Evolutionary conservation across 2,888 invertebrate genomes (phyloP).

Genomic region (Epicampocera succincta): DNA sequence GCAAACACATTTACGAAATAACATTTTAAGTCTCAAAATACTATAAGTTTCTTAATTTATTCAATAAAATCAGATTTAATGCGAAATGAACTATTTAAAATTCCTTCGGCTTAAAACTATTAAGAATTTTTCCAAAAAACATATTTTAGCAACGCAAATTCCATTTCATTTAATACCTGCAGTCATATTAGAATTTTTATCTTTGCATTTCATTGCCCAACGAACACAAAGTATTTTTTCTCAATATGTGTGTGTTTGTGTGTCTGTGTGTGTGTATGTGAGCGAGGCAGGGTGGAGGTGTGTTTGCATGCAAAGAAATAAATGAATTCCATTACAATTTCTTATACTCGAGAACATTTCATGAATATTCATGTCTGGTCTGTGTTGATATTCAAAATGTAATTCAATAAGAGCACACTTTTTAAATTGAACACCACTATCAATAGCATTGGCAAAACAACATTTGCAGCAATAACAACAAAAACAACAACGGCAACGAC

Average conservation of each 20-base stretch:
- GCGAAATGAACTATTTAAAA: too few relatives aligned
- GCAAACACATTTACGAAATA: too few relatives aligned
- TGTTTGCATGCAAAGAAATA: conserved; percentile 17
- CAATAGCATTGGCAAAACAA: conserved; percentile 62
- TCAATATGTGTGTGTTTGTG: neutral
- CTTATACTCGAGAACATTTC: conserved; percentile 60
- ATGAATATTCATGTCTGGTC: conserved; percentile 67
- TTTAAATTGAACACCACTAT: conserved; percentile 66
- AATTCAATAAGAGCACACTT: conserved; percentile 64
- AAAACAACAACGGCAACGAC: conserved; percentile 10
- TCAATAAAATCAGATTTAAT: too few relatives aligned
- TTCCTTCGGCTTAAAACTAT: too few relatives aligned
- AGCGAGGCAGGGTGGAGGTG: neutral
- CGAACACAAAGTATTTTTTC: conserved; percentile 41
- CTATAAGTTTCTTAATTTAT: too few relatives aligned
- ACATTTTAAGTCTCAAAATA: too few relatives aligned
- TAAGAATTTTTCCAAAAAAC: neutral
- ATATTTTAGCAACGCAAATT: conserved; percentile 17
- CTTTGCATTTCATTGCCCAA: conserved; percentile 59
- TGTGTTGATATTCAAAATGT: conserved; percentile 67
- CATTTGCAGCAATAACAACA: conserved; percentile 23
- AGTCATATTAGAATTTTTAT: conserved; percentile 49
- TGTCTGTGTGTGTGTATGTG: neutral
- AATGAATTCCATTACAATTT: conserved; percentile 58
- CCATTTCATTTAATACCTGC: conserved; percentile 34